Base-by-base conservation (phyloP, 2,888 invertebrate species). In the Volucella inanis region DNA sequence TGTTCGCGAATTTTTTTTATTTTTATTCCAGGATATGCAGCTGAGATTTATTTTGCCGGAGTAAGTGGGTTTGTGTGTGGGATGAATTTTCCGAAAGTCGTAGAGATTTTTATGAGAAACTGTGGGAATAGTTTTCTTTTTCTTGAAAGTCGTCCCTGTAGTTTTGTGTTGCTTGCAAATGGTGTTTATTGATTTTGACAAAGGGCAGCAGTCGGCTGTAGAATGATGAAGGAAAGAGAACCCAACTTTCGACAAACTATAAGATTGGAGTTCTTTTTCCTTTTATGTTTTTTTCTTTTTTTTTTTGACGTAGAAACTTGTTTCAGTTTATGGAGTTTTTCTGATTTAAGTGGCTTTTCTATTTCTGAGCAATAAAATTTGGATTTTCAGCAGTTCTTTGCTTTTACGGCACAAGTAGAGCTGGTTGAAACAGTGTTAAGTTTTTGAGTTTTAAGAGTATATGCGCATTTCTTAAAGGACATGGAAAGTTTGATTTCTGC, bases 31-130 rank as follows among this genome's bases (percentile, higher is more conserved):
- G 54, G 64, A 75, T 65, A 49, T 79, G 71, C 84, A 84, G 75
- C 80, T 76, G 80, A 61, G 84, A 84, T 74, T 84, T 50, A 4
- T 38, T 68, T 59, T 78, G 18, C 65, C n/a, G 9, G 2, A 22
- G 31, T 31, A 6, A 31, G 31, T 31, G 10, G 72, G 43, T 70
- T 70, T 65, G 41, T 57, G 52, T 65, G 64, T 49, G 50, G 55
- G 57, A 47, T 59, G 41, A 57, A 39, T 68, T 68, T 72, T 12
- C 18, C 50, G 50, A 67, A 68, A 31, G 31, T 31, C 31, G 65
- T 68, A 22, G 54, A 78, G 68, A 83, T 78, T 74, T 78, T 78
- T 64, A 83, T 78, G 55, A 64, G 74, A 64, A 83, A 52, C 10
- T 52, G 62, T 57, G 67, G 62, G 10, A 49, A 65, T 71, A 65